A percentile compares a stretch with the other conserved stretches of the same genome.
These are phyloP conservation scores for Taeniopygia guttata DNA, from an alignment of 2,797 vertebrate genomes.

Conservation along the genomic window DNA sequence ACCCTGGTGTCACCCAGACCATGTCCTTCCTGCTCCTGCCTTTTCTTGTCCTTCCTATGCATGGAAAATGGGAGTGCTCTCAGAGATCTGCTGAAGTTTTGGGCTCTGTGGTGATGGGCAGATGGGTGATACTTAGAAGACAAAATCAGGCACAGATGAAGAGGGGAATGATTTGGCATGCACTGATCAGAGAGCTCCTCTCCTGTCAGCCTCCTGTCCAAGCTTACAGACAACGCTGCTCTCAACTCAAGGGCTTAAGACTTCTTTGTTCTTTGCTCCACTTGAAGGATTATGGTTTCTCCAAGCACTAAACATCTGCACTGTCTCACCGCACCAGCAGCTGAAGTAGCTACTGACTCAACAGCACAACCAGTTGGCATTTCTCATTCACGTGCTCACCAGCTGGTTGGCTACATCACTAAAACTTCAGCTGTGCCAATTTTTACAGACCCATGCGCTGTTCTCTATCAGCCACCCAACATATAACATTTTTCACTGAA, in stretches of 20 bases:
- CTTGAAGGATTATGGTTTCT: not conserved
- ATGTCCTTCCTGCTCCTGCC: not conserved
- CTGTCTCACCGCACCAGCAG: not conserved
- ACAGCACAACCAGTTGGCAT: not conserved
- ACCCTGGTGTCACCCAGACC: not conserved
- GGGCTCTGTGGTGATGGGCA: not conserved
- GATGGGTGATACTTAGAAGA: not conserved
- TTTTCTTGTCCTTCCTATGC: not conserved
- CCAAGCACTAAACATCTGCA: not conserved
- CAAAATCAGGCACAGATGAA: not conserved
- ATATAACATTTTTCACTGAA: not conserved
- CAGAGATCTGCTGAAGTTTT: not conserved
- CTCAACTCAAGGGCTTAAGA: not conserved
- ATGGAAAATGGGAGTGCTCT: fast-evolving
- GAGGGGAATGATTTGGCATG: not conserved
- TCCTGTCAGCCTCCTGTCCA: not conserved
- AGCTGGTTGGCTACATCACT: not conserved
- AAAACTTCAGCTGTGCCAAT: not conserved
- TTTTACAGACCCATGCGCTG: not conserved
- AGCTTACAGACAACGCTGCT: not conserved
- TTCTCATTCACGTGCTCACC: not conserved
- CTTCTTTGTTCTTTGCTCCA: not conserved
- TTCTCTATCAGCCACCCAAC: not conserved
- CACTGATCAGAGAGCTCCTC: not conserved
- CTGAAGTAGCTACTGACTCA: not conserved